phyloP scores from a whole-genome alignment of 1,140 invertebrate genomes.

The Helicoverpa armigera region DNA sequence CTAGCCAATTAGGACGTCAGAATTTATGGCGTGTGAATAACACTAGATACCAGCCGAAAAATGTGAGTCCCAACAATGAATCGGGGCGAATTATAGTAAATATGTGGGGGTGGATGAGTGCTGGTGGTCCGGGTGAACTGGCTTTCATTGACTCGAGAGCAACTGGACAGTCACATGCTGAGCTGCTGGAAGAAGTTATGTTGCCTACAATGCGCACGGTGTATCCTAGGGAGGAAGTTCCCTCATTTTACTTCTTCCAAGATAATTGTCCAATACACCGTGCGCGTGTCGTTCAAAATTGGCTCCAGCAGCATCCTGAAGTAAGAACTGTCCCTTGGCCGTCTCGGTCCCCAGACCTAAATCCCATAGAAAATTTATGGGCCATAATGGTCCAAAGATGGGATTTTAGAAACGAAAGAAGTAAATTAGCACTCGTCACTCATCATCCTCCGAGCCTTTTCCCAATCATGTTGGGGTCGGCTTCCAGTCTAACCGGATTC shows the following conservation, averaged over 20 bases:
- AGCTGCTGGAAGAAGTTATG: too few relatives aligned
- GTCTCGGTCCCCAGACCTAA: not conserved
- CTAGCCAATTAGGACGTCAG: not conserved
- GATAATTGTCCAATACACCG: too few relatives aligned
- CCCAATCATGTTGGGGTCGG: too few relatives aligned
- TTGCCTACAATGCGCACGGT: too few relatives aligned
- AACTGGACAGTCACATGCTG: too few relatives aligned
- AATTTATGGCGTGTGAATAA: slow-evolving; percentile 27
- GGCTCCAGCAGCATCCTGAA: not conserved
- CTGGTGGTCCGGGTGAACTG: slow-evolving; percentile 37
- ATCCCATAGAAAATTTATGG: slow-evolving; percentile 15
- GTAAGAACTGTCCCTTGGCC: not conserved
- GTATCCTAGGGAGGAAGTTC: too few relatives aligned
- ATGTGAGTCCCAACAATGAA: slow-evolving; percentile 2
- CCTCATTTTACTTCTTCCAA: too few relatives aligned
- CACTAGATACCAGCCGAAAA: not conserved
- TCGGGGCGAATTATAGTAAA: slow-evolving; percentile 20
- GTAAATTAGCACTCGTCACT: not conserved
- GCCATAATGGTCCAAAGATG: not conserved
- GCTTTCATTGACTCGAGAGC: not conserved
- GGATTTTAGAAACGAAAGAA: not conserved
- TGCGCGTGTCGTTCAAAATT: not conserved
- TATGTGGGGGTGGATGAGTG: slow-evolving; percentile 48
- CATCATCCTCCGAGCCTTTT: too few relatives aligned
- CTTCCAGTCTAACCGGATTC: too few relatives aligned